Conservation (phyloP, 2,797 vertebrate species). For the Sebastes minor region DNA sequence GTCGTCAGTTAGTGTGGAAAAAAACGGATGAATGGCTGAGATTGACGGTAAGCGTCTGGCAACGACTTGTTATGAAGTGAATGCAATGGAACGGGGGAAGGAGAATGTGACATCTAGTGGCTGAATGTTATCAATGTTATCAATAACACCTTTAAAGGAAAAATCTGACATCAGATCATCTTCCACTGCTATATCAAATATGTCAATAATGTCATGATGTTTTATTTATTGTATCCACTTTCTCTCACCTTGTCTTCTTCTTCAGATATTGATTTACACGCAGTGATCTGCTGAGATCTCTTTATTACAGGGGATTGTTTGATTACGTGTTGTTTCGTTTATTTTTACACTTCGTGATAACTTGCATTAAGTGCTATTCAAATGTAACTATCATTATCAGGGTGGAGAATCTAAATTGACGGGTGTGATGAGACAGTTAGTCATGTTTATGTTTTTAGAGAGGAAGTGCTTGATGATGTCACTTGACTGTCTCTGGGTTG, state of each 20-base stretch:
- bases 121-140: no score
- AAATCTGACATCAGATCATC: not conserved
- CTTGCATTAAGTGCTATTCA: not conserved
- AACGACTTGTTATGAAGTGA: no score
- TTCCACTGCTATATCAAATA: not conserved
- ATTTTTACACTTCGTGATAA: not conserved
- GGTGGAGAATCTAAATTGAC: constrained; percentile 1
- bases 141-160: no score
- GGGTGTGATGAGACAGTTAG: constrained; percentile 6
- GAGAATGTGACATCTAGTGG: no score
- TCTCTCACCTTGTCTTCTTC: not conserved
- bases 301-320: not conserved
- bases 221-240: not conserved
- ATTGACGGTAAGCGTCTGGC: rapidly evolving
- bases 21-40: no score
- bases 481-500: not conserved
- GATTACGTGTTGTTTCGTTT: not conserved
- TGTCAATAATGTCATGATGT: not conserved
- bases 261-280: not conserved
- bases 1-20: no score
- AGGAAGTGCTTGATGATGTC: not conserved
- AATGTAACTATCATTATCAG: not conserved
- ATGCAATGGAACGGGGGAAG: no score
- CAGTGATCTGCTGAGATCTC: not conserved
- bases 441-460: not conserved